Base-by-base conservation (phyloP, 30 jellyfish, hydroid and myxozoan species). In the Calvadosia cruxmelitensis region DNA sequence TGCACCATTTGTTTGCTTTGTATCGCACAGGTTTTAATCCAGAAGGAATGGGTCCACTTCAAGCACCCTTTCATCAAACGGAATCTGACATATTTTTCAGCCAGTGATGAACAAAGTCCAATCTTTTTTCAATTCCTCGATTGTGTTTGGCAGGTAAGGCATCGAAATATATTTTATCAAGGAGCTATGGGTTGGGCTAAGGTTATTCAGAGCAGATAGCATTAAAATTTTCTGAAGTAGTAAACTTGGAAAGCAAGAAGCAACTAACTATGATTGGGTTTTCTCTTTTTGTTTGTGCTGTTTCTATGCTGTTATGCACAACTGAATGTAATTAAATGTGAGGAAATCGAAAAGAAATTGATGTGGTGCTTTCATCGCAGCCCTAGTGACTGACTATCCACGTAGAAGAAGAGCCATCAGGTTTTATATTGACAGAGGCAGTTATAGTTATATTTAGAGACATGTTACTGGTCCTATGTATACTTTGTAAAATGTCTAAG, bases 141-240 rank as follows among this genome's bases (percentile, higher is more conserved):
- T 62, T 84, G 95, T 63, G 95, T 84, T 23, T 84, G 95, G 95
- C 95, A 84, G 93, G 95, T 84, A 64, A 3, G 71, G 27, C 0
- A n/a, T n/a, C n/a, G n/a, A n/a, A n/a, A n/a, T n/a, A n/a, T n/a
- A n/a, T n/a, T n/a, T n/a, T n/a, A n/a, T n/a, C n/a, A n/a, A n/a
- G n/a, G n/a, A n/a, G n/a, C n/a, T n/a, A n/a, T n/a, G n/a, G n/a
- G n/a, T n/a, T n/a, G n/a, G n/a, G n/a, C n/a, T n/a, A n/a, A n/a
- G n/a, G n/a, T n/a, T n/a, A n/a, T n/a, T n/a, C n/a, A n/a, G n/a
- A n/a, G n/a, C n/a, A n/a, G n/a, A n/a, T n/a, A n/a, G n/a, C n/a
- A n/a, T n/a, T n/a, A n/a, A n/a, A n/a, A n/a, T n/a, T n/a, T n/a
- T n/a, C n/a, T n/a, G n/a, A n/a, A n/a, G n/a, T n/a, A n/a, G n/a